These are phyloP conservation scores for Nomada ruficornis DNA, from an alignment of 2,888 invertebrate species.

Conservation along the genomic window DNA sequence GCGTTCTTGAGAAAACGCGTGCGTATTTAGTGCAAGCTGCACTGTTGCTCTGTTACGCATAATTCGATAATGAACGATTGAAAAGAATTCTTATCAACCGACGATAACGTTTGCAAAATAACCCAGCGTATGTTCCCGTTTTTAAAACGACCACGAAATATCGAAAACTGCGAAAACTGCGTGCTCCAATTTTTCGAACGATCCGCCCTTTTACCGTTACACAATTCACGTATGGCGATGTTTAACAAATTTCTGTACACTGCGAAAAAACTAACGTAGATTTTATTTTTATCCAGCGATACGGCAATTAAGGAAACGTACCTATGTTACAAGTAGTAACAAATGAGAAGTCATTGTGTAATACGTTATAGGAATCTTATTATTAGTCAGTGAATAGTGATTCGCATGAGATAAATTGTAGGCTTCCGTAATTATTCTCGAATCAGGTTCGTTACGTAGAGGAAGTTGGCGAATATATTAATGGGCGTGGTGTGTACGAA, in stretches of 20 bases:
- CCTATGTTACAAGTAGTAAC: not conserved
- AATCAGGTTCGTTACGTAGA: not conserved
- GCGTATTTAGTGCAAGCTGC: constrained; percentile 7
- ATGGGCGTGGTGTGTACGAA: not conserved
- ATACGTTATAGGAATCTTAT: not conserved
- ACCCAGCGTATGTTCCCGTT: not conserved
- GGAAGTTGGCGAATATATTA: constrained; percentile 15
- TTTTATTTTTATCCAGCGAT: constrained; percentile 6
- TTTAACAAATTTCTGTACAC: not conserved
- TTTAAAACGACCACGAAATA: not conserved
- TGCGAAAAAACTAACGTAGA: not conserved
- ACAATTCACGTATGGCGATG: too few relatives aligned
- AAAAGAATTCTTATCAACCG: constrained; percentile 24
- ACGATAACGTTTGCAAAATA: not conserved
- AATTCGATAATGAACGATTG: constrained; percentile 16
- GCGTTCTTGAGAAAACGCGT: constrained; percentile 19
- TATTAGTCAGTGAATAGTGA: constrained; percentile 8
- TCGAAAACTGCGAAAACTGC: constrained; percentile 1
- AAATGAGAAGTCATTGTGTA: not conserved
- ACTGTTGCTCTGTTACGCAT: constrained; percentile 7
- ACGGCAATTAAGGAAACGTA: constrained; percentile 12
- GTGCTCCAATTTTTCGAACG: not conserved
- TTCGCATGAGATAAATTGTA: not conserved
- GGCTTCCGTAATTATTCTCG: constrained; percentile 23
- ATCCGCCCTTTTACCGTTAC: not conserved